Evolutionary conservation across 2,888 invertebrate species (phyloP), one percentile per base, ranked within the genome.

Genomic region (Lysandra coridon): DNA sequence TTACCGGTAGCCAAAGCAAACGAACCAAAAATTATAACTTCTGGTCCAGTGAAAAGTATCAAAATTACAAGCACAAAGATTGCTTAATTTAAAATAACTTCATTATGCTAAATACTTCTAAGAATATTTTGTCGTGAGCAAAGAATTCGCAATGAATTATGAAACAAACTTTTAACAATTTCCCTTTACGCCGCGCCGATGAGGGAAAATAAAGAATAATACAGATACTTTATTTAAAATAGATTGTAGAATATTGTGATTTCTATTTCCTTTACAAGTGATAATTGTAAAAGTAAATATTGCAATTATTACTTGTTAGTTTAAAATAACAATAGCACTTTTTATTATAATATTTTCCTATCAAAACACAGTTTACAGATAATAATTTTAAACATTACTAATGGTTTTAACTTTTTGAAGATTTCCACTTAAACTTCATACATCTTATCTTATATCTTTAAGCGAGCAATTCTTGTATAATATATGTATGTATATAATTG

Each of bases 111-210:
- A 57, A 74, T 74, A 74, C 44, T 69, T 69, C 69, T 44, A 74
- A 74, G 74, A 44, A 74, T 74, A 74, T 74, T 74, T 74, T 23
- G 40, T 44, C 40, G 44, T 5, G 44, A 74, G 74, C n/a, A n/a
- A 74, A 73, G 40, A 73, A 73, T 73, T 74, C 23, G n/a, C 23
- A 74, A 74, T 74, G 44, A 44, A 74, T 69, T 69, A 69, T 37
- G 64, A 69, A 69, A 17, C 10, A 14, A n/a, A 74, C 37, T 40
- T 73, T 17, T 33, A 37, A 73, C 14, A 73, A 73, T 73, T 73
- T 37, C 23, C 73, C 17, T 17, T 73, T 23, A 73, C 7, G 17
- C 62, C 57, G 57, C 7, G 17, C 62, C 57, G 57, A 57, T 57
- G 57, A 57, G 57, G 14, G 57, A 57, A 57, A 57, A 17, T 57